Percentiles rank a stretch among this genome's conserved stretches.
Evolutionary conservation across 2,113 vertebrate genomes (phyloP).

Genomic region (Mirza zaza): DNA sequence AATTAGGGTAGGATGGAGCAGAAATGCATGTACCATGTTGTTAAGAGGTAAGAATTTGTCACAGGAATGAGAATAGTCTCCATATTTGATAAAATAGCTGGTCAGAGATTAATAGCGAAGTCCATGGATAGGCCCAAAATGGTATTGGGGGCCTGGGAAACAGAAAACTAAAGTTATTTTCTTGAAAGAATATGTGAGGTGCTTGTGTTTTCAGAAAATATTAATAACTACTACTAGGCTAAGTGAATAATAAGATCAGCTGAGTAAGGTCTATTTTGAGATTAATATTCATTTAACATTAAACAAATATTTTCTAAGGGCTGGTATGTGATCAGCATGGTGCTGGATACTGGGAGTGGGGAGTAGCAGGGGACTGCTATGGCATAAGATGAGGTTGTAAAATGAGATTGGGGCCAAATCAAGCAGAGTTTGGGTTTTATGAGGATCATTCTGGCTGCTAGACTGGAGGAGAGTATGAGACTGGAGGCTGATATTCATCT

Average conservation of each 20-base stretch:
- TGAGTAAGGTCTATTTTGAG: not conserved
- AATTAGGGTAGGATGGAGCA: not conserved
- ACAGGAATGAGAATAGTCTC: not conserved
- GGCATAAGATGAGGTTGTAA: not conserved
- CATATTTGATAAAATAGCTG: not conserved
- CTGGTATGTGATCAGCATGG: not conserved
- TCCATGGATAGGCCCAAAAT: not conserved
- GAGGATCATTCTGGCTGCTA: not conserved
- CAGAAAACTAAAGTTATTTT: slow-evolving; percentile 19
- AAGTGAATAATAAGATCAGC: slow-evolving; percentile 17
- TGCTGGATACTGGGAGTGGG: not conserved
- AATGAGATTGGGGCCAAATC: not conserved
- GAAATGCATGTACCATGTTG: not conserved
- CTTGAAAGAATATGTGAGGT: not conserved
- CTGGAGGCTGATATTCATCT: not conserved
- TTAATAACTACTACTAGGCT: not conserved
- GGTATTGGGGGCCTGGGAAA: not conserved
- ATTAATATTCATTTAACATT: not conserved
- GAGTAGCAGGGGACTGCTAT: not conserved
- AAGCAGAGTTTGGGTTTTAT: not conserved
- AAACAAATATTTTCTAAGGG: not conserved
- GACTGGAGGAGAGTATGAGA: not conserved
- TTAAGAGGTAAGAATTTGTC: slow-evolving; percentile 17
- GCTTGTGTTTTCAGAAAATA: not conserved
- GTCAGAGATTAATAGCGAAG: slow-evolving; percentile 21